phyloP scores from a whole-genome alignment of 2,888 invertebrate species.

The Leptopterna dolabrata region DNA sequence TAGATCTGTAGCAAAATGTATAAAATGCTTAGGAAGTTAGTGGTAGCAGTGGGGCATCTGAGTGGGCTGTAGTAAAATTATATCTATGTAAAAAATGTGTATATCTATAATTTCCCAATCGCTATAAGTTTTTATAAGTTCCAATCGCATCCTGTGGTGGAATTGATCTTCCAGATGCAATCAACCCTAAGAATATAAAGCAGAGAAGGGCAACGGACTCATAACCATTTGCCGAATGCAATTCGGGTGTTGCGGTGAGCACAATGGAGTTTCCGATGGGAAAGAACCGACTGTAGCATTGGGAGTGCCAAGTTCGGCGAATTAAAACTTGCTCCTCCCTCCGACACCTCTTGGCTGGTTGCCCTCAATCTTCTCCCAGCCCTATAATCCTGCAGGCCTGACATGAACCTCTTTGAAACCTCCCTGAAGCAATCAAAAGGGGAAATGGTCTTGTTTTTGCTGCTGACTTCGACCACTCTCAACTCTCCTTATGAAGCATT shows the following conservation, averaged over 20 bases:
- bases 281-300: background rate
- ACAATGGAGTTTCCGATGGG: background rate
- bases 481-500: background rate
- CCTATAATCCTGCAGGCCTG: background rate
- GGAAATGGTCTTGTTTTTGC: background rate
- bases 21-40: too few relatives aligned
- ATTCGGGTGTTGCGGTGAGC: background rate
- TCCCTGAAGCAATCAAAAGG: background rate
- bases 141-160: too few relatives aligned
- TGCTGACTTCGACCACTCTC: background rate
- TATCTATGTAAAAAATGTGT: too few relatives aligned
- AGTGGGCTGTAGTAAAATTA: too few relatives aligned
- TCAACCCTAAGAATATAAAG: background rate
- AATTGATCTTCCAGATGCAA: too few relatives aligned
- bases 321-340: background rate
- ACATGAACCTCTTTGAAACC: background rate
- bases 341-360: background rate
- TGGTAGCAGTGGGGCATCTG: too few relatives aligned
- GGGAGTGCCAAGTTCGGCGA: conserved; percentile 6
- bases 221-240: background rate
- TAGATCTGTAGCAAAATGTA: too few relatives aligned
- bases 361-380: background rate
- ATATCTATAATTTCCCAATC: too few relatives aligned
- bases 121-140: too few relatives aligned
- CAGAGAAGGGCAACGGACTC: background rate